Percentiles rank a stretch among this genome's conserved stretches.
phyloP scores from a whole-genome alignment of 2,797 vertebrate species.

The Melanotaenia nigrans region DNA sequence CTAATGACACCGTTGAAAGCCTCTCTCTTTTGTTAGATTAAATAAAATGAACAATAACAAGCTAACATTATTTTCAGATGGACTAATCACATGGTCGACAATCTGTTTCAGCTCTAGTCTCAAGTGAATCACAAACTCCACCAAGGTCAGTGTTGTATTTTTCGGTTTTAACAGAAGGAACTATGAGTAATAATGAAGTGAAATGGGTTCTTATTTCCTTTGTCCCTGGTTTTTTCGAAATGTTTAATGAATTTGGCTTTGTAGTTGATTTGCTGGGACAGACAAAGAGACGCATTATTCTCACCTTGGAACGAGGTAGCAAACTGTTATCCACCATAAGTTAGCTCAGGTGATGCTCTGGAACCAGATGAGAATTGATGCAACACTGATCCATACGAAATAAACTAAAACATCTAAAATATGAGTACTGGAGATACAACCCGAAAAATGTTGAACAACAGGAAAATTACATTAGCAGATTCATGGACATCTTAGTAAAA shows the following conservation, averaged over 20 bases:
- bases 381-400: neutral
- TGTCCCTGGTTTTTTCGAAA: too few species aligned
- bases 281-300: neutral
- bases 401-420: neutral
- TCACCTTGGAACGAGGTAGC: neutral
- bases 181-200: neutral
- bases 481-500: neutral
- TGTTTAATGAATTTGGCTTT: too few species aligned
- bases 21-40: too few species aligned
- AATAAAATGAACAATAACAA: too few species aligned
- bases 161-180: neutral
- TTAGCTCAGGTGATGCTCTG: neutral
- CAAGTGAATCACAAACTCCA: neutral
- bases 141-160: neutral
- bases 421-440: neutral
- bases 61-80: too few species aligned
- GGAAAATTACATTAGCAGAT: neutral
- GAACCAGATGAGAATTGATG: neutral
- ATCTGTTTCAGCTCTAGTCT: neutral
- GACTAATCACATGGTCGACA: too few species aligned
- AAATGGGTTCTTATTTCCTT: too few species aligned
- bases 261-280: too few species aligned
- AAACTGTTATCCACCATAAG: neutral
- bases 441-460: neutral
- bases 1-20: too few species aligned